phyloP scores from a whole-genome alignment of 1,140 invertebrate genomes.

The Aphis gossypii region DNA sequence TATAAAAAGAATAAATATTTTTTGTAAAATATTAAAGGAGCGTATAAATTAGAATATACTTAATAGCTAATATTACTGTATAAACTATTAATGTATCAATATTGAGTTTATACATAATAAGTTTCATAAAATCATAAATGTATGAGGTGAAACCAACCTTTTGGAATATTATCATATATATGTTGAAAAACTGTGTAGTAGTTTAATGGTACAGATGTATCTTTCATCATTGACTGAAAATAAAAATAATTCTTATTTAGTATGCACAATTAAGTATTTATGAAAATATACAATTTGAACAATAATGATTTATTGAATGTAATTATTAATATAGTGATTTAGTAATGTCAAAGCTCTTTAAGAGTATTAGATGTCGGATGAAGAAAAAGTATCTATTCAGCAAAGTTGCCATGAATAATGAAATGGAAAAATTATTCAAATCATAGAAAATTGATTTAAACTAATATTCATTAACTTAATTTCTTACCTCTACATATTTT shows the following conservation, averaged over 20 bases:
- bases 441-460: not conserved
- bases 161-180: constrained; percentile 76
- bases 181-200: constrained; percentile 91
- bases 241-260: constrained; percentile 37
- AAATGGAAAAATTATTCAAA: not conserved
- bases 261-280: not conserved
- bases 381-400: not conserved
- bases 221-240: constrained; percentile 63
- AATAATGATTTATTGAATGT: not conserved
- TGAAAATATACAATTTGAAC: not conserved
- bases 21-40: not conserved
- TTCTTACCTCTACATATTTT: constrained; percentile 66
- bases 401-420: not conserved
- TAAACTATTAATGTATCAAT: not conserved
- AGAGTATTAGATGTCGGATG: not conserved
- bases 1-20: not conserved
- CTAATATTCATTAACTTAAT: not conserved
- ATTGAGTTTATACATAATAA: not conserved
- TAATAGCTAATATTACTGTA: not conserved
- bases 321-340: not conserved
- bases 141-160: constrained; percentile 63
- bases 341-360: not conserved
- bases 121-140: not conserved
- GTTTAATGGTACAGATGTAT: constrained; percentile 81
- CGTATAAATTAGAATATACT: not conserved